Evolutionary conservation across 2,113 vertebrate genomes (phyloP).

Genomic region (Antechinus stuartii): DNA sequence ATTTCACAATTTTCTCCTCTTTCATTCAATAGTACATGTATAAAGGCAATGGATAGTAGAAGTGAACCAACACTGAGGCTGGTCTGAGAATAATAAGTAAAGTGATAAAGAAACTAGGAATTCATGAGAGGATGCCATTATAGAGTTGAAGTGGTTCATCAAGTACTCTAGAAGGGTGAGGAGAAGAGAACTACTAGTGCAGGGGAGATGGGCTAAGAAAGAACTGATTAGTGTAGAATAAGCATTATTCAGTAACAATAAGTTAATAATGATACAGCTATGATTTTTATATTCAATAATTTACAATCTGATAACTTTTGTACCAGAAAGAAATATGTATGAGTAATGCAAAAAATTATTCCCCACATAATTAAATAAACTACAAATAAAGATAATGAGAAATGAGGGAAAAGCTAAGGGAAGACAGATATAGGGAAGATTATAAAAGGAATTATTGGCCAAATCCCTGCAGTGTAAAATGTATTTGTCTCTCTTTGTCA

Average conservation of each 20-base stretch:
- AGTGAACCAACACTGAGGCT: too few relatives aligned
- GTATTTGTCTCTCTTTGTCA: constrained; percentile 65
- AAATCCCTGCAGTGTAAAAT: not conserved
- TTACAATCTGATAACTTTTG: not conserved
- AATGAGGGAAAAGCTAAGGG: not conserved
- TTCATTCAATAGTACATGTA: too few relatives aligned
- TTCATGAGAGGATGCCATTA: too few relatives aligned
- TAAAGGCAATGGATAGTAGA: too few relatives aligned
- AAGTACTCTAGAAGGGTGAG: too few relatives aligned
- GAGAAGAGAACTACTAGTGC: too few relatives aligned
- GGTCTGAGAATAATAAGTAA: too few relatives aligned
- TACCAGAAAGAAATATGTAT: not conserved
- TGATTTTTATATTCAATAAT: not conserved
- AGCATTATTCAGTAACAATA: not conserved
- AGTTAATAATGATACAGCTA: not conserved
- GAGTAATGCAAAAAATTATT: not conserved
- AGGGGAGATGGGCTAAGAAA: too few relatives aligned
- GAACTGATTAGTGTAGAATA: too few relatives aligned
- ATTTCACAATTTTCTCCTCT: too few relatives aligned
- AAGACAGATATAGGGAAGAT: not conserved
- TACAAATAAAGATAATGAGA: not conserved
- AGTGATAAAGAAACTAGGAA: too few relatives aligned
- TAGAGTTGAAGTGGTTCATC: too few relatives aligned
- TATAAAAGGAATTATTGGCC: not conserved
- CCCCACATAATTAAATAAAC: not conserved